Conservation (phyloP, 2,888 invertebrate species). For the Griposia aprilina region DNA sequence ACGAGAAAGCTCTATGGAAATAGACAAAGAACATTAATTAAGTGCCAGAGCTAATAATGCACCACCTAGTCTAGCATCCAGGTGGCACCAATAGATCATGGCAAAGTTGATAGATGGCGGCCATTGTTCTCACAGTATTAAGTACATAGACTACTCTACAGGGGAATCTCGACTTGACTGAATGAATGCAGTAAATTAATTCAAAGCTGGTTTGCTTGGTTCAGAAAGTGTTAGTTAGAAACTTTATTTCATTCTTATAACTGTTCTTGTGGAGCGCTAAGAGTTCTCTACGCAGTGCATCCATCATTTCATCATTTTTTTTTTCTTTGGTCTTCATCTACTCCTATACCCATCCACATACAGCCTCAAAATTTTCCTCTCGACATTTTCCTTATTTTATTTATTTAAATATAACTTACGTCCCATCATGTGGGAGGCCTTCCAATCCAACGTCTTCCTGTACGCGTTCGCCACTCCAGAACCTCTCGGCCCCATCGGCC, state of each 20-base stretch:
- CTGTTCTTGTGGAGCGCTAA: neutral
- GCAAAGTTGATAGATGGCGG: constrained; percentile 34
- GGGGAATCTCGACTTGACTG: neutral
- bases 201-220: neutral
- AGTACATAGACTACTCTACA: neutral
- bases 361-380: too few species aligned
- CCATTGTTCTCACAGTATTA: constrained; percentile 15
- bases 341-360: too few species aligned
- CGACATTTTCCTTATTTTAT: too few species aligned
- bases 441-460: too few species aligned
- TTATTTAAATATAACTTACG: too few species aligned
- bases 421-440: too few species aligned
- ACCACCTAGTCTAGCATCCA: constrained; percentile 2
- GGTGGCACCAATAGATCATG: constrained; percentile 34
- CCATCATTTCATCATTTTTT: too few species aligned
- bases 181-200: constrained; percentile 24
- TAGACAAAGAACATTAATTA: constrained; percentile 19
- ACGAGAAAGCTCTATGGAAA: constrained; percentile 2
- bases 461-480: too few species aligned
- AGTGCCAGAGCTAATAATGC: constrained; percentile 16
- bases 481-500: too few species aligned
- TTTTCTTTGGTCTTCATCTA: too few species aligned
- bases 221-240: neutral
- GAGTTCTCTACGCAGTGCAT: too few species aligned
- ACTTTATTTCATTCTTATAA: neutral